A percentile compares a stretch with the other conserved stretches of the same genome.
phyloP scores from a whole-genome alignment of 2,113 vertebrate genomes.

The Anthoscopus minutus region DNA sequence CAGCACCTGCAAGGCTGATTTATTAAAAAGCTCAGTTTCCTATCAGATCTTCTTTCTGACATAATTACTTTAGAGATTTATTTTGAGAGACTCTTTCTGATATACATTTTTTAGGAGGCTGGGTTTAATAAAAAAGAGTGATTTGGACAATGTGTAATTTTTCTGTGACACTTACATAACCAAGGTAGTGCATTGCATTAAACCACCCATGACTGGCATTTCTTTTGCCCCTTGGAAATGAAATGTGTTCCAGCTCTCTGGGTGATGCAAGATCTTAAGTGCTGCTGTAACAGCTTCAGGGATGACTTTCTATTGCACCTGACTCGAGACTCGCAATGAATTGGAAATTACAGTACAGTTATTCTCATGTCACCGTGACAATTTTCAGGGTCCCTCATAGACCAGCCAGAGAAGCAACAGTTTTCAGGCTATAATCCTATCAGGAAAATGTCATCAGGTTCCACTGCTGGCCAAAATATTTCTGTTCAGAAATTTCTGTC shows the following conservation, averaged over 20 bases:
- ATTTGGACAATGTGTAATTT: neutral
- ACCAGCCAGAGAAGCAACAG: neutral
- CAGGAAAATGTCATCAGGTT: neutral
- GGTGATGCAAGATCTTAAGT: neutral
- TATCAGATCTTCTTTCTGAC: conserved; percentile 26
- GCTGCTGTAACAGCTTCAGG: neutral
- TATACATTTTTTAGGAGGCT: neutral
- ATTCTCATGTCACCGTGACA: neutral
- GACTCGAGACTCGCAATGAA: neutral
- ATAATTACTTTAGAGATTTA: conserved; percentile 18
- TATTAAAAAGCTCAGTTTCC: conserved; percentile 39
- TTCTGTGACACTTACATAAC: neutral
- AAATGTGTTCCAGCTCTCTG: neutral
- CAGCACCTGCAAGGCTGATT: conserved; percentile 48
- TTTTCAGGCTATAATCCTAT: neutral
- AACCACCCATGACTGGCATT: neutral
- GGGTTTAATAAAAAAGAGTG: neutral
- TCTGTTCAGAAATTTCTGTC: neutral
- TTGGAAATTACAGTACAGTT: neutral
- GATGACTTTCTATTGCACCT: neutral
- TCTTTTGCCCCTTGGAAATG: neutral
- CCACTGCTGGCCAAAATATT: neutral
- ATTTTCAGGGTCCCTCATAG: neutral
- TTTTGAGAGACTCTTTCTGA: neutral
- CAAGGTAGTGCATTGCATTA: neutral